A percentile compares a stretch with the other conserved stretches of the same genome.
Conservation (phyloP, 1,140 invertebrate genomes). For the Drosophila malerkotliana region DNA sequence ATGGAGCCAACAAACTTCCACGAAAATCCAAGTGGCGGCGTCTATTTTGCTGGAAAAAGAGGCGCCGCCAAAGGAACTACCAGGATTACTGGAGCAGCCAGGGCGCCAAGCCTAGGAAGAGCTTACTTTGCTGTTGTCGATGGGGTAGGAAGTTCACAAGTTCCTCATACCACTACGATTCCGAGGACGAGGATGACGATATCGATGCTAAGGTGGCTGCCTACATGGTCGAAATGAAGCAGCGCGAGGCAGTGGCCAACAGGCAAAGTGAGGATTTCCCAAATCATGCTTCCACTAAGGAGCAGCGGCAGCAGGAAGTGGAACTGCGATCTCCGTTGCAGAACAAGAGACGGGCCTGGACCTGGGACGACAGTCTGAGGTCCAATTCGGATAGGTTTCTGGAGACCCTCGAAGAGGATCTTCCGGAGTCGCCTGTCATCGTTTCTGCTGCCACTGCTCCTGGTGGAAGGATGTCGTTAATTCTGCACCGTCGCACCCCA, state of each 20-base stretch:
- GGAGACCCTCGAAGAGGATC: constrained; percentile 80
- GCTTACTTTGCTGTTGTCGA: constrained; percentile 16
- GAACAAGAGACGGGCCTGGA: constrained; percentile 66
- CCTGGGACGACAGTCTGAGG: constrained; percentile 82
- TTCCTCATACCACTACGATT: constrained; percentile 59
- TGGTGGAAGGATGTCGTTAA: constrained; percentile 50
- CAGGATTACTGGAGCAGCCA: constrained; percentile 49
- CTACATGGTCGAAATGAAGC: constrained; percentile 81
- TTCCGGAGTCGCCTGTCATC: constrained; percentile 40
- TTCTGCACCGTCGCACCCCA: constrained; percentile 63
- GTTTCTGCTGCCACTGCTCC: constrained; percentile 20
- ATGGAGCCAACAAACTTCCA: constrained; percentile 12
- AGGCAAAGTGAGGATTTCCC: constrained; percentile 61
- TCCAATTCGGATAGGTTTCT: constrained; percentile 83
- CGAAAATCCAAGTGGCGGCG: constrained; percentile 38
- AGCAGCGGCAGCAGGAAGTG: constrained; percentile 26
- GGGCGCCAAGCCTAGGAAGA: neutral
- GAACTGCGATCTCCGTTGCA: constrained; percentile 7
- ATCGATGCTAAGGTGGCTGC: constrained; percentile 84
- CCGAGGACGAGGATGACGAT: constrained; percentile 83
- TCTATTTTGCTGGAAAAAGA: constrained; percentile 24
- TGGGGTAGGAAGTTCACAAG: neutral
- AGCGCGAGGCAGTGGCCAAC: constrained; percentile 52
- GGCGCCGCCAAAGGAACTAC: constrained; percentile 41
- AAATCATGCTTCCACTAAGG: constrained; percentile 11